Conservation (phyloP, 2,113 vertebrate species). For the Perca flavescens region DNA sequence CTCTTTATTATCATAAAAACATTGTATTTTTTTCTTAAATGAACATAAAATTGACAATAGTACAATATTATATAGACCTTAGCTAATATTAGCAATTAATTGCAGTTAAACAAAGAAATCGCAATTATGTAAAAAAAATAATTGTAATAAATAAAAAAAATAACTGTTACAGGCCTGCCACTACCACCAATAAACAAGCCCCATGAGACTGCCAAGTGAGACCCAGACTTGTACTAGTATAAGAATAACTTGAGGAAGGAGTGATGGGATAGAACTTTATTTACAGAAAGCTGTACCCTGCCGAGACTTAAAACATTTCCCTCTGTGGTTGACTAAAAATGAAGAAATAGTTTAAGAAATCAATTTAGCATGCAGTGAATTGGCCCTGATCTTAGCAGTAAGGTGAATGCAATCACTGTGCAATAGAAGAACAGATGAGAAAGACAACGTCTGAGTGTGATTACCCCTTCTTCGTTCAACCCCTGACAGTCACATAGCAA, state of each 20-base stretch:
- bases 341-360: slow-evolving; percentile 14
- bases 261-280: slow-evolving; percentile 28
- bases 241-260: slow-evolving; percentile 51
- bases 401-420: neutral
- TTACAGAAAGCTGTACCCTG: slow-evolving; percentile 12
- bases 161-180: slow-evolving; percentile 1
- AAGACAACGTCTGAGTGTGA: slow-evolving; percentile 10
- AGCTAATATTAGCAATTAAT: too few relatives aligned
- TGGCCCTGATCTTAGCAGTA: neutral
- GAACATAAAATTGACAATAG: too few relatives aligned
- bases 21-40: too few relatives aligned
- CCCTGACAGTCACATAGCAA: neutral
- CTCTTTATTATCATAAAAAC: too few relatives aligned
- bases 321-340: slow-evolving; percentile 1
- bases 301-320: slow-evolving; percentile 21
- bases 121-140: too few relatives aligned
- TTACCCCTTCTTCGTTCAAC: neutral
- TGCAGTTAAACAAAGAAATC: too few relatives aligned
- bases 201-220: slow-evolving; percentile 29
- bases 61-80: too few relatives aligned
- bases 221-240: slow-evolving; percentile 41
- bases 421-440: neutral
- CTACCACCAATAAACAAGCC: slow-evolving; percentile 43
- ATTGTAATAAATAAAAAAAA: too few relatives aligned
- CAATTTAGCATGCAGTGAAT: slow-evolving; percentile 9